Conservation (phyloP, 2,113 vertebrate species). For the Oceanodroma tethys region DNA sequence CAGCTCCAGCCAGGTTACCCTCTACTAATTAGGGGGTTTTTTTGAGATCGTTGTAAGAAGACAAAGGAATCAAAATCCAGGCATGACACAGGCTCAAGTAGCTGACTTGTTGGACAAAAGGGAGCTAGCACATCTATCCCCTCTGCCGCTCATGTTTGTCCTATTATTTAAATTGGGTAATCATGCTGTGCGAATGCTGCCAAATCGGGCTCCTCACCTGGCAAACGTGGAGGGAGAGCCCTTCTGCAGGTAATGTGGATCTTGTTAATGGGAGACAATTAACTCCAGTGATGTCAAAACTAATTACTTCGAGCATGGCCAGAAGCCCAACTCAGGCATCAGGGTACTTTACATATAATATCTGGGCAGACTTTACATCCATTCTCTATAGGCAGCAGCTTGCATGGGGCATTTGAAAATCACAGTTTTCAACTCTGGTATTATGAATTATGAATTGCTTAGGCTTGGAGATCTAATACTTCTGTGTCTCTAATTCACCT, state of each 20-base stretch:
- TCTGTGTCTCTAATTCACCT: neutral
- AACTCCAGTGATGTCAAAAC: neutral
- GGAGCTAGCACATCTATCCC: neutral
- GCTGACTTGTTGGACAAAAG: neutral
- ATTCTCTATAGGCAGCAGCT: neutral
- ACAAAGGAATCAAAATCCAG: neutral
- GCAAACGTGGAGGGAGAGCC: rapidly evolving
- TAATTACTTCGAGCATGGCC: neutral
- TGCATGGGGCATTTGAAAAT: neutral
- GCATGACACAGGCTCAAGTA: neutral
- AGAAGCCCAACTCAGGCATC: neutral
- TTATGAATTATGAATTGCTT: neutral
- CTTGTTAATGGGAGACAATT: neutral
- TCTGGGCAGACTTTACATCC: neutral
- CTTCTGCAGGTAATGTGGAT: neutral
- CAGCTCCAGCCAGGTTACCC: neutral
- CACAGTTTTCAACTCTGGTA: neutral
- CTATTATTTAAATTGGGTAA: neutral
- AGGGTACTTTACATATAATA: neutral
- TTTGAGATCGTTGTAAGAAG: neutral
- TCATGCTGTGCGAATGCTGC: neutral
- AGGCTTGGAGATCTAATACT: neutral
- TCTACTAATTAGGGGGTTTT: neutral
- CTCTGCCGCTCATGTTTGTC: neutral
- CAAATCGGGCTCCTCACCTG: neutral